Evolutionary conservation across 2,113 vertebrate species (phyloP).

Genomic region (Calyptomena viridis): DNA sequence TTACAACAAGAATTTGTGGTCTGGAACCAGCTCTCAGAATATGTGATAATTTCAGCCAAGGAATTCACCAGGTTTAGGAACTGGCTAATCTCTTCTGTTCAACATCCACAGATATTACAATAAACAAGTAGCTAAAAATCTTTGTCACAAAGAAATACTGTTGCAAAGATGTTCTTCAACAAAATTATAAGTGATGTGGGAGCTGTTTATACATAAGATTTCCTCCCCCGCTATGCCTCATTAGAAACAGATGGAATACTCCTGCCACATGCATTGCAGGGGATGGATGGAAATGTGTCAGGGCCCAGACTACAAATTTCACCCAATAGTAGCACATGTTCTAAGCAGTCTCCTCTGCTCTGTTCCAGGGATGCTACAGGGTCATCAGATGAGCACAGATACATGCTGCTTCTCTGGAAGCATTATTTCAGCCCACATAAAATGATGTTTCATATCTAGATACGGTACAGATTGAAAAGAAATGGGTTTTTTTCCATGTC

Average conservation of each 20-base stretch:
- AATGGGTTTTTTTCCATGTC: background rate
- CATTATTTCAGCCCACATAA: background rate
- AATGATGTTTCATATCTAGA: background rate
- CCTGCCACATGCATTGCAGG: background rate
- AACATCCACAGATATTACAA: background rate
- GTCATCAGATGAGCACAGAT: background rate
- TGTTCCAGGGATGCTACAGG: background rate
- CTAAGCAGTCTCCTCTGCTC: background rate
- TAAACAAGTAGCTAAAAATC: background rate
- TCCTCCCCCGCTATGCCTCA: slow-evolving; percentile 6
- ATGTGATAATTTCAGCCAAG: background rate
- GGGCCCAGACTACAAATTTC: background rate
- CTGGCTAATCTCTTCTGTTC: background rate
- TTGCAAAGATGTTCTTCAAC: background rate
- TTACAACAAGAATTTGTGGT: background rate
- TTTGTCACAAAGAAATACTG: background rate
- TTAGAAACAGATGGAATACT: slow-evolving; percentile 32
- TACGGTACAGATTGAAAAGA: background rate
- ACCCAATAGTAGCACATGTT: background rate
- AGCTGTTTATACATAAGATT: slow-evolving; percentile 16
- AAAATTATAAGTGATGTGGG: background rate
- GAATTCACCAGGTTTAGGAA: background rate
- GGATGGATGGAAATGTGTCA: background rate
- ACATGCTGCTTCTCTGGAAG: background rate
- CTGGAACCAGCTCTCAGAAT: background rate